A percentile compares a stretch with the other conserved stretches of the same genome.
Evolutionary conservation across 2,113 vertebrate species (phyloP).

Genomic region (Eublepharis macularius): DNA sequence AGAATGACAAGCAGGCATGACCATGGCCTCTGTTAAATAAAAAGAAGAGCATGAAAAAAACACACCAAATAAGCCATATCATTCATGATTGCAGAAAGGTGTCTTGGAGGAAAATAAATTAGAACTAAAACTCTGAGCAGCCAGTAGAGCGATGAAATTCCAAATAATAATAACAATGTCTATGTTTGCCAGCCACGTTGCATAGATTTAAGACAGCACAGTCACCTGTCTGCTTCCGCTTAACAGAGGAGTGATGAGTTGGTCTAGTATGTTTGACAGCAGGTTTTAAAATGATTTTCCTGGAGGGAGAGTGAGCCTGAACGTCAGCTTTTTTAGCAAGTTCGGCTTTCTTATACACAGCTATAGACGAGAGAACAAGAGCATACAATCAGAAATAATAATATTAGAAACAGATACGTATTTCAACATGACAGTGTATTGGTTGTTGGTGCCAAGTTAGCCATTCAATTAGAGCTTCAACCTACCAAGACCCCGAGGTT

Average conservation of each 20-base stretch:
- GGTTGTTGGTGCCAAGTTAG: constrained; percentile 31
- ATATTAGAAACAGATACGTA: constrained; percentile 32
- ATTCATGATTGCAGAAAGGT: constrained; percentile 67
- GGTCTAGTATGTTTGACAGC: constrained; percentile 93
- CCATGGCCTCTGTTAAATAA: constrained; percentile 72
- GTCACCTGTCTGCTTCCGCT: constrained; percentile 98
- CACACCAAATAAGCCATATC: constrained; percentile 61
- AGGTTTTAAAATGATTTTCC: constrained; percentile 93
- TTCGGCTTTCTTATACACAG: constrained; percentile 97
- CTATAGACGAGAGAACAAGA: constrained; percentile 84
- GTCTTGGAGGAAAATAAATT: constrained; percentile 62
- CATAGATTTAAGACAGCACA: constrained; percentile 76
- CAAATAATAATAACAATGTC: constrained; percentile 64
- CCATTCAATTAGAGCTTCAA: constrained; percentile 36
- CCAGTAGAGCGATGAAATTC: constrained; percentile 76
- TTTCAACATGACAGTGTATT: constrained; percentile 58
- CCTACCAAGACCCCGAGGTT: background rate
- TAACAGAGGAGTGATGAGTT: constrained; percentile 93
- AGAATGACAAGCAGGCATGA: constrained; percentile 78
- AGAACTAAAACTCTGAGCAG: constrained; percentile 69
- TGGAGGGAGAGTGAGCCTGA: constrained; percentile 93
- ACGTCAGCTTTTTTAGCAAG: constrained; percentile 94
- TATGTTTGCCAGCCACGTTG: constrained; percentile 89
- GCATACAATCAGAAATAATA: constrained; percentile 79
- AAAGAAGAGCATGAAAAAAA: constrained; percentile 66